phyloP scores from a whole-genome alignment of 2,888 invertebrate species.

The Entomobrya multifasciata region DNA sequence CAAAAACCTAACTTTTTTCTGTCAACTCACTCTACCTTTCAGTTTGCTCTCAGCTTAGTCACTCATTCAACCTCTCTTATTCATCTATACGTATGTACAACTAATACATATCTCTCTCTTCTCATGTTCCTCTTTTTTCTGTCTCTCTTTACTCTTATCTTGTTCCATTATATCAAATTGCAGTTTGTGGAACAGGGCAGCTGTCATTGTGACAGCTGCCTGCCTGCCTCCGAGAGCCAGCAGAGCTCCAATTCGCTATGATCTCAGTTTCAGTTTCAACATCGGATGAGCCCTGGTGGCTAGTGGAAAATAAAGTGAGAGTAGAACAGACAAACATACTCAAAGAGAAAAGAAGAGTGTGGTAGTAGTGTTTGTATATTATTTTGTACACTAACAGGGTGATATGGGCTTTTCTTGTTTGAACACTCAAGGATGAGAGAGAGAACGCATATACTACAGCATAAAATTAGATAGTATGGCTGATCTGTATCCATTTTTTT shows the following conservation, averaged over 20 bases:
- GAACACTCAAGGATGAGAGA: slow-evolving; percentile 48
- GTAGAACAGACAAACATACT: slow-evolving; percentile 9
- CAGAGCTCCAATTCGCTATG: slow-evolving; percentile 52
- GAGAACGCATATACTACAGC: slow-evolving; percentile 21
- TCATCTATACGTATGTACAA: slow-evolving; percentile 4
- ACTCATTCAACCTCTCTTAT: slow-evolving; percentile 54
- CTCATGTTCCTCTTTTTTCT: slow-evolving; percentile 28
- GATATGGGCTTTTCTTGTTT: slow-evolving; percentile 58
- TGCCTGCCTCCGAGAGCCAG: slow-evolving; percentile 40
- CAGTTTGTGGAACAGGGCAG: slow-evolving; percentile 68
- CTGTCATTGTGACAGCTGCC: slow-evolving; percentile 68
- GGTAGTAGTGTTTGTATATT: not conserved
- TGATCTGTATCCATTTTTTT: slow-evolving; percentile 1
- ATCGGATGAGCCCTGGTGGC: slow-evolving; percentile 37
- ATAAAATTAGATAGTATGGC: not conserved
- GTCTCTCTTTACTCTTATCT: slow-evolving; percentile 50
- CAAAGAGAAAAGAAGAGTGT: slow-evolving; percentile 1
- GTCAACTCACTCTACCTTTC: slow-evolving; percentile 61
- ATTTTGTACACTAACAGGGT: not conserved
- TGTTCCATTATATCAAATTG: slow-evolving; percentile 70
- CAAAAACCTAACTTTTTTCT: slow-evolving; percentile 54
- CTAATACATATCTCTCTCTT: not conserved
- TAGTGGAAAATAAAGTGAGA: slow-evolving; percentile 20
- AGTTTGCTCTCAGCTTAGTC: slow-evolving; percentile 55
- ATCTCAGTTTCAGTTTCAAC: slow-evolving; percentile 58